These are phyloP conservation scores for Ceratoteleas bidentatus DNA, from an alignment of 1,140 invertebrate species.

Conservation along the genomic window DNA sequence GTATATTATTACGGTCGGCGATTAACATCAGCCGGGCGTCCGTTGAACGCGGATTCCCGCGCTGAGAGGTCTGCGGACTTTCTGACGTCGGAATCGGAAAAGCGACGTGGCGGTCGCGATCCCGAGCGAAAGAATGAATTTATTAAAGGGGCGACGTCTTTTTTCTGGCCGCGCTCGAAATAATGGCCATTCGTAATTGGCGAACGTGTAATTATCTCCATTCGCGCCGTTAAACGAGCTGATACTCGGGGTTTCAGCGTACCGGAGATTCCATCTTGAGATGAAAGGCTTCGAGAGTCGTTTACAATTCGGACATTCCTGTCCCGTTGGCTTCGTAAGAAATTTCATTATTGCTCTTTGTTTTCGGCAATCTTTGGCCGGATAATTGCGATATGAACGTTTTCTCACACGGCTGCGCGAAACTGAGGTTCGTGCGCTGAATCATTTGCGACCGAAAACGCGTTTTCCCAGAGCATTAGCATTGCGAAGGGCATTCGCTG, in stretches of 20 bases:
- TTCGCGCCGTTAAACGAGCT: constrained; percentile 69
- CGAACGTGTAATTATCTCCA: constrained; percentile 68
- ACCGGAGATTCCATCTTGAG: constrained; percentile 67
- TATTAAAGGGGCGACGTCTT: constrained; percentile 52
- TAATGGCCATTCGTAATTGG: constrained; percentile 66
- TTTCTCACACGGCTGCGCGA: constrained; percentile 27
- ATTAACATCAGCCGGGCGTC: constrained; percentile 11
- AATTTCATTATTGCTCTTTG: constrained; percentile 61
- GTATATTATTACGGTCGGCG: constrained; percentile 9
- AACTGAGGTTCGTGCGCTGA: no score
- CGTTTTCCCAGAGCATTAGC: no score
- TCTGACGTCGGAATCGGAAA: constrained; percentile 5
- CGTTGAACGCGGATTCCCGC: no score
- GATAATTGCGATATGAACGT: constrained; percentile 53
- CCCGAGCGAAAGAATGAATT: constrained; percentile 55
- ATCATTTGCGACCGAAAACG: no score
- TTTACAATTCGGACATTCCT: constrained; percentile 68
- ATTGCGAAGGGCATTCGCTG: no score
- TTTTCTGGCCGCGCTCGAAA: constrained; percentile 49
- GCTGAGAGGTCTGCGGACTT: no score
- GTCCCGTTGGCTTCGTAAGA: constrained; percentile 49
- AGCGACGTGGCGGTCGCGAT: constrained; percentile 9
- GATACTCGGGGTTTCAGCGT: constrained; percentile 66
- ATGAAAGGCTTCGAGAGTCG: constrained; percentile 65
- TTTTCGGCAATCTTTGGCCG: constrained; percentile 47